Evolutionary conservation across 2,888 invertebrate species (phyloP), one percentile per base, ranked within the genome.

Genomic region (Cryptocheilus praepositus): DNA sequence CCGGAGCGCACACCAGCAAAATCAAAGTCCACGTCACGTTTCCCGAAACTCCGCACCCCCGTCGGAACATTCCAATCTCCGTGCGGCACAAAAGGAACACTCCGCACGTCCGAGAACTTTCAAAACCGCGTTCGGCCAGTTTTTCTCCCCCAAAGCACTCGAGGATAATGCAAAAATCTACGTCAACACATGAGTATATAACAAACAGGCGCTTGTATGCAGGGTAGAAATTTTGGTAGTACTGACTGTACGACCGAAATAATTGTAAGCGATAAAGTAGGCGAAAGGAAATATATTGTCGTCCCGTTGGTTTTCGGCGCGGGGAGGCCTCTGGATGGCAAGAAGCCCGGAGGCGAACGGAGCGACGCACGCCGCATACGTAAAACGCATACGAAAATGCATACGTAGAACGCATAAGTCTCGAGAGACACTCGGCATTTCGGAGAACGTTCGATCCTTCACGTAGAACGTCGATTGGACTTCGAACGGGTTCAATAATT

Each of bases 331-430:
- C 25, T 25, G 21, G 3, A 28, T 54, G 21, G 58, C n/a, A 57
- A 58, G 22, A 7, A 49, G 43, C 56, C 16, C 16, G 16, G 19
- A 36, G 52, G 43, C 43, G 21, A 19, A 0, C 22, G 67, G 70
- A 58, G 60, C 61, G 71, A 80, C 79, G 81, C 79, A 77, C 80
- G 72, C 73, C 68, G 82, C 82, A 83, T 83, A 83, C 83, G 75
- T 78, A 82, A 36, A 83, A 78, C 70, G 71, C 64, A 61, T 53
- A 51, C 61, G 68, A n/a, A n/a, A n/a, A n/a, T n/a, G 82, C 82
- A 83, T 83, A 83, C 83, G 75, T 78, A 82, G 11, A 83, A 78
- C 70, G 71, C 64, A 61, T 53, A 51, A 58, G 68, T 60, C 64
- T 60, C 73, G 52, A 51, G 18, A 25, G 8, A 15, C 73, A 61